Base-by-base conservation (phyloP, 2,797 vertebrate species). In the Botia kubotai region DNA sequence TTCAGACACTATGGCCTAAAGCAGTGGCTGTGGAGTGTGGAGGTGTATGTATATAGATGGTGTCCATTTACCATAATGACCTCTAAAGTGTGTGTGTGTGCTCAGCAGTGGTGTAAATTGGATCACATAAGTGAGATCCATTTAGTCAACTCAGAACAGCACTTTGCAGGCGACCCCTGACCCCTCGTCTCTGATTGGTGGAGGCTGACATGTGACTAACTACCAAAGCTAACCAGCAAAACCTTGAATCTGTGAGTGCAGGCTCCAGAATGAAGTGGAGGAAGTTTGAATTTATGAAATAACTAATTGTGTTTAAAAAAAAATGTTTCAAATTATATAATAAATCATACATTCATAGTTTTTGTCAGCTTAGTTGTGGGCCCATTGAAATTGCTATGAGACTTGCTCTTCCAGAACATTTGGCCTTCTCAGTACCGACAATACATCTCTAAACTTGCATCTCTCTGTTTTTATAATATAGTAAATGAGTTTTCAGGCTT, bases 401-500 rank as follows among this genome's bases (percentile, higher is more conserved):
- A 43, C 39, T 26, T 43, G 39, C 39, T 43, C 39, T 43, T 7
- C 8, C 7, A 46, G 43, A 46, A 46, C 43, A 46, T 46, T 46
- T 46, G 43, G 21, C 19, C 1, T 21, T 26, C 23, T 16, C 19
- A 26, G 16, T 58, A 68, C 12, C 57, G 36, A n/a, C 52, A 48
- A 48, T 23, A 33, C 67, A 46, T 46, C 52, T 66, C 48, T 6
- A 26, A 62, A 17, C 76, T 66, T n/a, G 19, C 17, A 68, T 62
- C 60, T 81, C 67, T n/a, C 62, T 26, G 60, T 79, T 84, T 79
- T 80, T 17, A 75, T 83, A 77, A 72, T 78, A 66, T 43, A 68
- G 74, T 52, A 73, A 68, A 82, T 74, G 68, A 81, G 63, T 43
- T 76, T 84, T 82, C 19, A 17, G 48, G 67, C 72, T 75, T 67